Base-by-base conservation (phyloP, 2,888 invertebrate species). In the Graphium colonna region DNA sequence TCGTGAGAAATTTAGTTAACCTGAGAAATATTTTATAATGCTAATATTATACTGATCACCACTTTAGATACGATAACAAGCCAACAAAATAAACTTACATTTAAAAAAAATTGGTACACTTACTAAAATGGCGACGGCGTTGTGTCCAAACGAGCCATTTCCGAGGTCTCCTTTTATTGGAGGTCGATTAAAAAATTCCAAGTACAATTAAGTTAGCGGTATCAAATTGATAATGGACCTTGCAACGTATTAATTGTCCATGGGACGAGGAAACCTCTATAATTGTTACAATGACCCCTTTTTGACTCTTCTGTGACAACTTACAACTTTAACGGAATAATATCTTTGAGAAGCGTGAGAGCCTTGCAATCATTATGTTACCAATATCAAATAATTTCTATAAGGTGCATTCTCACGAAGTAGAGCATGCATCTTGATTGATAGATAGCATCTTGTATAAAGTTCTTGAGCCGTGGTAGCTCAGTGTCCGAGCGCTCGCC, bases 161-260 rank as follows among this genome's bases (percentile, higher is more conserved):
- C 36, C 4, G n/a, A 9, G 12, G n/a, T 36, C 36, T 36, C 13
- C 36, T 36, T 36, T 12, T 36, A 36, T 36, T 36, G 33, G n/a
- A 9, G 33, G 9, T n/a, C 36, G 12, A n/a, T 36, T 12, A 31
- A 15, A 18, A 18, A 9, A 18, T 41, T 41, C n/a, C 21, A 10
- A 41, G 41, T n/a, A 18, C 18, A 12, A 18, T 41, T 41, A 41
- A 41, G 41, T 18, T 44, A 44, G 31, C 44, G 33, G 45, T 45
- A 33, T 17, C 17, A 33, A 45, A 45, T 45, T 45, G 33, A 31
- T 16, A 45, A 16, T n/a, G 31, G 12, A 12, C 36, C 3, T 45
- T 45, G 21, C 17, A 16, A 33, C n/a, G 31, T 15, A 9, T 16
- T 36, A 36, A 36, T 36, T 36, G 36, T 36, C 36, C 3, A 2